phyloP scores from a whole-genome alignment of 2,888 invertebrate genomes.

The Polydesmus complanatus region DNA sequence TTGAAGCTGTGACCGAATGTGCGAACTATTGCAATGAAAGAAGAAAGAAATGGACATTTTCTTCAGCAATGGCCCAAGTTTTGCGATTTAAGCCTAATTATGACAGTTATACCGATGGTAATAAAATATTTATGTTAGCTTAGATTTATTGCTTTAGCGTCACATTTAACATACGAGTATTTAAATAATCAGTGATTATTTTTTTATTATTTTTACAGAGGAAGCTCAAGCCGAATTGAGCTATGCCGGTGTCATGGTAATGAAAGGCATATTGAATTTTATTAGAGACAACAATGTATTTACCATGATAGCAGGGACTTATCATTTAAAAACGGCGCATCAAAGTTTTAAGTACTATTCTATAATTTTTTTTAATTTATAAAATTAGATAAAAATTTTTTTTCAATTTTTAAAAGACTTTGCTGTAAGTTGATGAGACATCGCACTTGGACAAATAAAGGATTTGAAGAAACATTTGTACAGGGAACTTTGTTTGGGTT shows the following conservation, averaged over 20 bases:
- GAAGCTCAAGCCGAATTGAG: background rate
- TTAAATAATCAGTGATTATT: too few species aligned
- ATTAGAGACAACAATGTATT: background rate
- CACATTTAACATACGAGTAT: too few species aligned
- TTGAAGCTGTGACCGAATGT: background rate
- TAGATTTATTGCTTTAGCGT: too few species aligned
- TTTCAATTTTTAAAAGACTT: background rate
- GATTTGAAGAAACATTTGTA: background rate
- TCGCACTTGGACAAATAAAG: background rate
- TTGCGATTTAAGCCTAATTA: background rate
- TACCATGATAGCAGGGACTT: background rate
- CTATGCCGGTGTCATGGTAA: background rate
- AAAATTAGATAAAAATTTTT: too few species aligned
- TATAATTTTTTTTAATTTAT: too few species aligned
- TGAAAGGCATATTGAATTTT: background rate
- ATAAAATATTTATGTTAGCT: background rate
- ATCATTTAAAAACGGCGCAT: background rate
- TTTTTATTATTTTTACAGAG: background rate
- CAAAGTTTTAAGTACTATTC: background rate
- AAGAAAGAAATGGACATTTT: background rate
- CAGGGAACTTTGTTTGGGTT: background rate
- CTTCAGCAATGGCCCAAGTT: background rate
- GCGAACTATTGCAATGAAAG: background rate
- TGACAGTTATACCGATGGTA: background rate
- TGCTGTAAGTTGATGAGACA: background rate